Conservation (phyloP, 2,113 vertebrate genomes). For the Lophochroa leadbeateri region DNA sequence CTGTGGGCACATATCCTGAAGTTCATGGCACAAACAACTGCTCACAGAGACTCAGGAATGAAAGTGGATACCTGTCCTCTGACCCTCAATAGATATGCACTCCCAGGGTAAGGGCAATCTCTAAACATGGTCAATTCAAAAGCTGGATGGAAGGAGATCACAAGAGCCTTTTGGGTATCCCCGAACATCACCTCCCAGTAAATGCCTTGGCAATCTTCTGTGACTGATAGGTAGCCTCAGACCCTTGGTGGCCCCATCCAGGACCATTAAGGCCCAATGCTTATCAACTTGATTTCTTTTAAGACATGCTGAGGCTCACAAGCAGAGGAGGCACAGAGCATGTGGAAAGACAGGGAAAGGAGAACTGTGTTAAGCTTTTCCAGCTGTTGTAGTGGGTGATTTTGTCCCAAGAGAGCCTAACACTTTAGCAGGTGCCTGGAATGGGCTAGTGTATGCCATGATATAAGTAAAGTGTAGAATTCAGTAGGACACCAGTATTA, state of each 20-base stretch:
- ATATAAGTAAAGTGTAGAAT: not conserved
- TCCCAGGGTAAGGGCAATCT: not conserved
- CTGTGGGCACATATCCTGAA: not conserved
- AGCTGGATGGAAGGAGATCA: not conserved
- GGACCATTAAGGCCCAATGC: not conserved
- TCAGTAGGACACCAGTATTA: not conserved
- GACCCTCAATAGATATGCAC: not conserved
- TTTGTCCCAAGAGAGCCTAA: not conserved
- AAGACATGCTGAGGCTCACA: not conserved
- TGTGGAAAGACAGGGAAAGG: not conserved
- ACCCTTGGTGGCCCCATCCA: not conserved
- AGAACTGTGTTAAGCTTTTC: not conserved
- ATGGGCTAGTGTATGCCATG: not conserved
- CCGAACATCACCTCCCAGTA: not conserved
- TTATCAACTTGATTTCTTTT: not conserved
- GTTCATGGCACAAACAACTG: not conserved
- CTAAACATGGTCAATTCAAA: not conserved
- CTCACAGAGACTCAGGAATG: not conserved
- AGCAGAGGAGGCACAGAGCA: accelerated
- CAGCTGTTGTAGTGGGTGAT: not conserved
- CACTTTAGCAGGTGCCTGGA: not conserved
- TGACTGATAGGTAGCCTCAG: not conserved
- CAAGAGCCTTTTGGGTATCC: not conserved
- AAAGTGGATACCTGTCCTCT: not conserved
- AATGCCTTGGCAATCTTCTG: not conserved